Evolutionary conservation across 2,797 vertebrate genomes (phyloP).

Genomic region (Rhyacichthys aspro): DNA sequence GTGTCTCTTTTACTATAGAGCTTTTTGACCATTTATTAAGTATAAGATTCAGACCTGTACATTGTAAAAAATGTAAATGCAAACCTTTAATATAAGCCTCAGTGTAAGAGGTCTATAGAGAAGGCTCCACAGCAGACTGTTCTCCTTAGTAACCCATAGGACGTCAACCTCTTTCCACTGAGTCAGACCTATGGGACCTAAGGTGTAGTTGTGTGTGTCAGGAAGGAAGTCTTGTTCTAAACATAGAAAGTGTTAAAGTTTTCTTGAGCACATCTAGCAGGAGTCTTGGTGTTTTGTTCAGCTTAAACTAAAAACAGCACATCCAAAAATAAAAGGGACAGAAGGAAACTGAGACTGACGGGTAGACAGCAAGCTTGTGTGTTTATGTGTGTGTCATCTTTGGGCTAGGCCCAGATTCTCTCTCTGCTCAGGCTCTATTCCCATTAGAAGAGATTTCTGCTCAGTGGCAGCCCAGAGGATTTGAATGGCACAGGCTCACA

Average conservation of each 20-base stretch:
- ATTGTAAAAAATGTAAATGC: too few relatives aligned
- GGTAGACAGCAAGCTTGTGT: slow-evolving; percentile 6
- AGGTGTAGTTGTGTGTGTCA: slow-evolving; percentile 25
- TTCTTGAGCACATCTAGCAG: slow-evolving; percentile 20
- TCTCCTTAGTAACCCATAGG: slow-evolving; percentile 20
- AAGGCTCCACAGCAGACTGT: slow-evolving; percentile 18
- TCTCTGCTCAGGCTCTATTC: slow-evolving; percentile 49
- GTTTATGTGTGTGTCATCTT: slow-evolving; percentile 24
- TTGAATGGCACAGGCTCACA: slow-evolving; percentile 60
- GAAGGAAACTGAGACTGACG: slow-evolving; percentile 37
- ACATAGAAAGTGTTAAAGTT: neutral
- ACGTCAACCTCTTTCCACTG: slow-evolving; percentile 17
- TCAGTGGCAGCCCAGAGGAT: slow-evolving; percentile 58
- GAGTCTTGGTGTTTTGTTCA: slow-evolving; percentile 30
- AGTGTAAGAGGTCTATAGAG: neutral
- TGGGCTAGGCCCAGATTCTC: slow-evolving; percentile 32
- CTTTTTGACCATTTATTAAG: too few relatives aligned
- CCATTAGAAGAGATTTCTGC: slow-evolving; percentile 58
- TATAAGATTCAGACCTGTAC: too few relatives aligned
- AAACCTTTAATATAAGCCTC: slow-evolving; percentile 10
- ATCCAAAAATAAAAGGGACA: slow-evolving; percentile 37
- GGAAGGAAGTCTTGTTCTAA: slow-evolving; percentile 1
- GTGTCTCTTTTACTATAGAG: too few relatives aligned
- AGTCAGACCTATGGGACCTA: slow-evolving; percentile 20
- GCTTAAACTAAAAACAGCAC: slow-evolving; percentile 28